Evolutionary conservation across 2,888 invertebrate genomes (phyloP), one percentile per base, ranked within the genome.

Genomic region (Osmoderma eremita): DNA sequence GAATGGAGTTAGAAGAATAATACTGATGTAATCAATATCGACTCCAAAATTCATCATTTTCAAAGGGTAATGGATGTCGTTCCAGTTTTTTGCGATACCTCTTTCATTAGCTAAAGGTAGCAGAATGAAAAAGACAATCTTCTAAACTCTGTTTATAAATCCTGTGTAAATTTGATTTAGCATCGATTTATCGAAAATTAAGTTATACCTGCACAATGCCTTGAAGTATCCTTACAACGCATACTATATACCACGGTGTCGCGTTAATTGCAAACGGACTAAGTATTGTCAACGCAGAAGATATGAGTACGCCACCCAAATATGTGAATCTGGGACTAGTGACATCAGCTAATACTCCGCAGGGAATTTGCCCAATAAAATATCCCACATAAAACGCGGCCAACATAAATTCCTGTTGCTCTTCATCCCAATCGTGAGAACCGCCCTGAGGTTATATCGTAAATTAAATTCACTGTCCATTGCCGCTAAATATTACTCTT

Each of bases 131-230:
- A n/a, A n/a, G n/a, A n/a, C n/a, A n/a, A n/a, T n/a, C n/a, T n/a
- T n/a, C n/a, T n/a, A n/a, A n/a, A n/a, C n/a, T n/a, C n/a, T n/a
- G n/a, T n/a, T n/a, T n/a, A n/a, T n/a, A n/a, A n/a, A n/a, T n/a
- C n/a, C n/a, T n/a, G n/a, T n/a, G n/a, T n/a, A n/a, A n/a, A n/a
- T n/a, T n/a, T n/a, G n/a, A n/a, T n/a, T n/a, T n/a, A n/a, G n/a
- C n/a, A n/a, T n/a, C n/a, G n/a, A n/a, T n/a, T n/a, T n/a, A n/a
- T n/a, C n/a, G n/a, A n/a, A n/a, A n/a, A n/a, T n/a, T n/a, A n/a
- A n/a, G n/a, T n/a, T n/a, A 5, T 20, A 61, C 58, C 58, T 61
- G 58, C 10, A 22, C 15, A 10, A 45, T 15, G 10, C 58, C 58
- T 6, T 30, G 17, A 10, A 61, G 1, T 18, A 61, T 48, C n/a